A percentile compares a stretch with the other conserved stretches of the same genome.
These are phyloP conservation scores for Callopanchax toddi DNA, from an alignment of 2,113 vertebrate species.

Conservation along the genomic window DNA sequence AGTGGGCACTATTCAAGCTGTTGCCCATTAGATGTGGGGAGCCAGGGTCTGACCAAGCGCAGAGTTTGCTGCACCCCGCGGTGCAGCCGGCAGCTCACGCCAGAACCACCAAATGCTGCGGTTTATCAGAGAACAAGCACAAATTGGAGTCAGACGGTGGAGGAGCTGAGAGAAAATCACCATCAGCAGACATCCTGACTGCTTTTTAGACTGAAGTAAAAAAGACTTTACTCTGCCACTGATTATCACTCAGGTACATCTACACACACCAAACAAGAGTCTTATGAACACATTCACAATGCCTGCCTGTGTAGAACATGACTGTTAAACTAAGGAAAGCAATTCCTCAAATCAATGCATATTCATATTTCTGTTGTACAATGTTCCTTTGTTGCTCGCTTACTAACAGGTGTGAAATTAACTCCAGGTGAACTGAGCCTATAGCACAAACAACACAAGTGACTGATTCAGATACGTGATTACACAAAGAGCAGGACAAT, in stretches of 20 bases:
- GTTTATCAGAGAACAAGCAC: constrained; percentile 79
- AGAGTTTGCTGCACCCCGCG: constrained; percentile 81
- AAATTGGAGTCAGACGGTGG: constrained; percentile 82
- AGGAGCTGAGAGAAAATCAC: constrained; percentile 68
- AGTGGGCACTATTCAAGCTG: constrained; percentile 88
- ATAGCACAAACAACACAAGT: constrained; percentile 31
- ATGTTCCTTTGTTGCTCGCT: constrained; percentile 11
- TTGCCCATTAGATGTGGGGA: constrained; percentile 84
- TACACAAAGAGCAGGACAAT: no score
- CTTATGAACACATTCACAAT: background rate
- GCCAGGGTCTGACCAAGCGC: constrained; percentile 80
- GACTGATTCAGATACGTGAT: background rate
- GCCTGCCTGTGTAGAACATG: background rate
- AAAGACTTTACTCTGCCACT: background rate
- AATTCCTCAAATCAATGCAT: constrained; percentile 21
- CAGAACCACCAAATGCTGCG: constrained; percentile 85
- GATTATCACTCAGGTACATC: constrained; percentile 10
- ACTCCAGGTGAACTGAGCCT: constrained; percentile 53
- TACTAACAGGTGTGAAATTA: constrained; percentile 58
- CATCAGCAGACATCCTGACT: constrained; percentile 60
- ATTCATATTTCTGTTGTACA: constrained; percentile 15
- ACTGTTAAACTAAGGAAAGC: constrained; percentile 2
- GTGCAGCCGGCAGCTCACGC: constrained; percentile 76
- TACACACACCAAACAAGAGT: background rate
- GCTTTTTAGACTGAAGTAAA: constrained; percentile 51